These are phyloP conservation scores for Halocaridina rubra DNA, from an alignment of 2,888 invertebrate genomes.

Conservation along the genomic window DNA sequence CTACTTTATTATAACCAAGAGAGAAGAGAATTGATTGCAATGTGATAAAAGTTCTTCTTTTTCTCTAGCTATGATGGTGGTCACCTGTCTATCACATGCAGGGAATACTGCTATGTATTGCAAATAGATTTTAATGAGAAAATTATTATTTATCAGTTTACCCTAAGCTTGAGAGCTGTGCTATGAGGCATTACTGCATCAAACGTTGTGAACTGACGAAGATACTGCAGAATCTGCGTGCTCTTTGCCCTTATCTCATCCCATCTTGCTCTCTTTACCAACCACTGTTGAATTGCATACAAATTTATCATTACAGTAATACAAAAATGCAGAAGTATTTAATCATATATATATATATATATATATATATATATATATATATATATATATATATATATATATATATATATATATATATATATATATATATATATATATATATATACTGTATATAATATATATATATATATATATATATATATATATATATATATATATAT, in stretches of 20 bases:
- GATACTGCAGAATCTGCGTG: background rate
- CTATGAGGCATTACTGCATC: slow-evolving; percentile 15
- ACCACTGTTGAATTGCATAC: background rate
- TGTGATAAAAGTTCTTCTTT: no score
- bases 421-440: background rate
- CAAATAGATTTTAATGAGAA: background rate
- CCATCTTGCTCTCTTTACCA: slow-evolving; percentile 13
- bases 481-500: background rate
- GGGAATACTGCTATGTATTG: background rate
- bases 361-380: background rate
- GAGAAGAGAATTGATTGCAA: no score
- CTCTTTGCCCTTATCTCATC: slow-evolving; percentile 2
- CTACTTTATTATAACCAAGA: no score
- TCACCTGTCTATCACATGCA: no score
- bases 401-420: background rate
- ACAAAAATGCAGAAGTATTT: background rate
- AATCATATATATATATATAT: background rate
- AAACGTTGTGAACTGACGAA: slow-evolving; percentile 15
- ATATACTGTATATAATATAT: background rate
- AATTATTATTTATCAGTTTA: background rate
- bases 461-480: background rate
- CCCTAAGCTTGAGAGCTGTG: slow-evolving; percentile 36
- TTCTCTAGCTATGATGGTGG: no score
- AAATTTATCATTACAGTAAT: no score
- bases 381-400: background rate